Base-by-base conservation (phyloP, 2,888 invertebrate genomes). In the Celastrina argiolus region DNA sequence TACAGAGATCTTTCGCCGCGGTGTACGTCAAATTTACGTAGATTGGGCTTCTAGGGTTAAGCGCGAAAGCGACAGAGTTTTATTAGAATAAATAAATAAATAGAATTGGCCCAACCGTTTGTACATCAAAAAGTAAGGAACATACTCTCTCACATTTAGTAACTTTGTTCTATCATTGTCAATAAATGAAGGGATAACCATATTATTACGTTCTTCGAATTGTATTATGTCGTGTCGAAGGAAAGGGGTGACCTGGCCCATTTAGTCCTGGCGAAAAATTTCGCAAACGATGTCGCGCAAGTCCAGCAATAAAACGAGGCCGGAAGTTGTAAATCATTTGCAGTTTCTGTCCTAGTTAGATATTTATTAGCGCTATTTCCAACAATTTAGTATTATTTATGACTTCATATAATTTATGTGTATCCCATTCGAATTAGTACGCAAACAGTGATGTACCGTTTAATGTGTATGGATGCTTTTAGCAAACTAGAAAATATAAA, bases 271-370 rank as follows among this genome's bases (percentile, higher is more conserved):
- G 26, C 51, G 8, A 26, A 51, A 26, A 51, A 3, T 22, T 22
- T 51, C 26, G 14, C 51, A 14, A 51, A 51, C 22, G 51, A 51
- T 51, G 51, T 51, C 51, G 51, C 22, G 12, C 51, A 26, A 51
- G 51, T 51, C 51, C 22, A 51, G 22, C 12, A 22, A 51, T 51
- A 51, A 36, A 36, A 61, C 22, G 4, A 22, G 36, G 36, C 61
- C 61, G 61, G 61, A 61, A 61, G 22, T 39, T 61, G 39, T 61
- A 61, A 61, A 61, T 61, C 39, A 39, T 36, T 39, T 36, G 39
- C 36, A 26, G 61, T 61, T 61, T 36, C 36, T 61, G 61, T 61
- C 39, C 61, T 39, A 61, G 61, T 61, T 61, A 61, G 61, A 59
- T 34, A 39, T 36, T 61, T 61, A 61, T 26, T 61, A 39, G 61